phyloP scores from a whole-genome alignment of 2,888 invertebrate species.

The Barypeithes pellucidus region DNA sequence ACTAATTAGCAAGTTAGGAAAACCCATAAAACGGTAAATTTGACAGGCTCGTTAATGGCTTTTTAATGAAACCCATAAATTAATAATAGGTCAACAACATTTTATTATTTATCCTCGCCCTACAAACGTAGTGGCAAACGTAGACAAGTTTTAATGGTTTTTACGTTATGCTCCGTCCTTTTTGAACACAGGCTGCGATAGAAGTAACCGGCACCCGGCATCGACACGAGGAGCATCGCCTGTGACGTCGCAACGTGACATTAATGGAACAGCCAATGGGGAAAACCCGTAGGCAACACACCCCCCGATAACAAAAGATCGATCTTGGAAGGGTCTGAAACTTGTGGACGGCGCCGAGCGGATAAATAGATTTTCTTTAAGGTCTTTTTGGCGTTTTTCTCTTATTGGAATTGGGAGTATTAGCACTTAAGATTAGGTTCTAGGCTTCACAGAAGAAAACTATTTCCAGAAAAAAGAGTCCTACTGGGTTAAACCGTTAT shows the following conservation, averaged over 20 bases:
- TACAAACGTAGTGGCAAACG: neutral
- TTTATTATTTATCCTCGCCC: neutral
- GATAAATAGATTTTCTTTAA: neutral
- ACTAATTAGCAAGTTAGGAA: neutral
- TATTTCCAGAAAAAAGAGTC: no score
- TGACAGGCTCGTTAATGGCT: neutral
- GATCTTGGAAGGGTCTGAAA: slow-evolving; percentile 13
- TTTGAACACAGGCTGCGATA: neutral
- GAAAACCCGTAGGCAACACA: slow-evolving; percentile 2
- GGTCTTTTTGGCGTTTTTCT: neutral
- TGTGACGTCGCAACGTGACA: slow-evolving; percentile 20
- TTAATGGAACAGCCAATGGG: neutral
- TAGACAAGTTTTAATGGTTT: neutral
- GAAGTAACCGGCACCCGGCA: neutral
- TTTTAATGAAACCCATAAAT: neutral
- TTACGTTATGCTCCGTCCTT: neutral
- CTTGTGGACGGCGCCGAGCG: neutral
- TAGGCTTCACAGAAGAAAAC: neutral
- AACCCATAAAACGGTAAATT: no score
- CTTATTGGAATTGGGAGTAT: neutral
- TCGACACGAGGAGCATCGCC: neutral
- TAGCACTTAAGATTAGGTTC: neutral
- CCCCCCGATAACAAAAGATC: slow-evolving; percentile 17
- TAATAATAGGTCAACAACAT: neutral
- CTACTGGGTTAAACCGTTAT: no score